Evolutionary conservation across 2,113 vertebrate species (phyloP), one percentile per base, ranked within the genome.

Genomic region (Poecile atricapillus): DNA sequence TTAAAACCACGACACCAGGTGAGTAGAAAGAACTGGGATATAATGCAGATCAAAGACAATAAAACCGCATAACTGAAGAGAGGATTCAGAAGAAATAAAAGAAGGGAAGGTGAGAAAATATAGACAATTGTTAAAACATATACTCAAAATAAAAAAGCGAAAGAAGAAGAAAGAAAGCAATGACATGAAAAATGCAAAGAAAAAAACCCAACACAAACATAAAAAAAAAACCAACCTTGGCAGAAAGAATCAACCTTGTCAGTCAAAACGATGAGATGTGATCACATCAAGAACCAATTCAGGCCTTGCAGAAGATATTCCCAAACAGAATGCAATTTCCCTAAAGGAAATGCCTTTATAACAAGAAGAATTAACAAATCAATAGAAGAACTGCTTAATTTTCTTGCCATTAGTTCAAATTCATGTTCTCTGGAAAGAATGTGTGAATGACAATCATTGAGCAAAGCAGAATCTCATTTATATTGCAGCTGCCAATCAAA

Each of bases 401-500:
- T 95, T 95, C 78, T 74, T 95, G 91, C 67, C 78, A 91, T 93
- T 95, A 94, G 67, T 80, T 95, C 65, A 95, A 91, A 95, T 88
- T 87, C 75, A 55, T 85, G 39, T 90, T 77, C 75, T 55, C 58
- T 59, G 39, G 67, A 94, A 93, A 80, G 67, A 94, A 79, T 77
- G 68, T 79, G 47, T 89, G 75, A 94, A 90, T 93, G 93, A 85
- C 91, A 95, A 59, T 74, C 79, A 73, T 7, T 70, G 49, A 94
- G 70, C 78, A 94, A 86, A 80, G 60, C 44, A 81, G 59, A 74
- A 88, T 73, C 70, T 89, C 70, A 85, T 95, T 96, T 85, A 79
- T 77, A 63, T 70, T 86, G 76, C 55, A 85, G 67, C 6, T 94
- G 82, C 11, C 84, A 95, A 88, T 94, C 91, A 94, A 84, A 92